Evolutionary conservation across 2,113 vertebrate genomes (phyloP).

Genomic region (Diadophis punctatus): DNA sequence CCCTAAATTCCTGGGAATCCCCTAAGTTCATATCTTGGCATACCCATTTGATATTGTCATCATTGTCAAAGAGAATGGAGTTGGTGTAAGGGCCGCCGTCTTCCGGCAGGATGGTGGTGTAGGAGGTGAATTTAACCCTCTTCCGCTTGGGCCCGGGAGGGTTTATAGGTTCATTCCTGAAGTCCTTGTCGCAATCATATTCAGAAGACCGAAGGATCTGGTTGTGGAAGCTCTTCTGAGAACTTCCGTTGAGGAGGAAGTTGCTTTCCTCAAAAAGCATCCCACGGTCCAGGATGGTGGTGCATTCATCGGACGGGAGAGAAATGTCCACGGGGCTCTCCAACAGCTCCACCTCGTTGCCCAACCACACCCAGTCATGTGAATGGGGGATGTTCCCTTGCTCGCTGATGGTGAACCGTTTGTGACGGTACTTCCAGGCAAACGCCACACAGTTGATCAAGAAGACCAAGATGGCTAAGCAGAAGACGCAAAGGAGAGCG

Average conservation of each 20-base stretch:
- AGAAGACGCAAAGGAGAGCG: slow-evolving; percentile 92
- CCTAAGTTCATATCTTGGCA: slow-evolving; percentile 94
- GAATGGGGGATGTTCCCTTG: slow-evolving; percentile 93
- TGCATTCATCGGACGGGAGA: slow-evolving; percentile 79
- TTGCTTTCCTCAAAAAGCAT: slow-evolving; percentile 89
- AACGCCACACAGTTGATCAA: slow-evolving; percentile 97
- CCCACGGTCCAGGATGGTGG: slow-evolving; percentile 83
- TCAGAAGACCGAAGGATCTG: slow-evolving; percentile 82
- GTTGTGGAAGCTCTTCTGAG: slow-evolving; percentile 82
- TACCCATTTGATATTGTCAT: slow-evolving; percentile 96
- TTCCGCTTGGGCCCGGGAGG: slow-evolving; percentile 86
- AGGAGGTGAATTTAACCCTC: slow-evolving; percentile 95
- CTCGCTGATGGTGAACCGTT: slow-evolving; percentile 86
- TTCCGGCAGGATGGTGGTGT: slow-evolving; percentile 89
- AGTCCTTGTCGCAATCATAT: slow-evolving; percentile 81
- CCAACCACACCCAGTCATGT: slow-evolving; percentile 97
- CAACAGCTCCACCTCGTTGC: slow-evolving; percentile 87
- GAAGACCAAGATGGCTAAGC: slow-evolving; percentile 95
- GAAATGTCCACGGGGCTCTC: slow-evolving; percentile 81
- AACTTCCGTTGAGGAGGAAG: slow-evolving; percentile 86
- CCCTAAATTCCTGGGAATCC: slow-evolving; percentile 86
- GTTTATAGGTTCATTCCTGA: slow-evolving; percentile 76
- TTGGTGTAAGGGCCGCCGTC: slow-evolving; percentile 87
- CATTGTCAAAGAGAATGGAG: slow-evolving; percentile 85
- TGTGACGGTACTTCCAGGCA: slow-evolving; percentile 94